A percentile compares a stretch with the other conserved stretches of the same genome.
Evolutionary conservation across 2,113 vertebrate species (phyloP).

Genomic region (Poicephalus gulielmi): DNA sequence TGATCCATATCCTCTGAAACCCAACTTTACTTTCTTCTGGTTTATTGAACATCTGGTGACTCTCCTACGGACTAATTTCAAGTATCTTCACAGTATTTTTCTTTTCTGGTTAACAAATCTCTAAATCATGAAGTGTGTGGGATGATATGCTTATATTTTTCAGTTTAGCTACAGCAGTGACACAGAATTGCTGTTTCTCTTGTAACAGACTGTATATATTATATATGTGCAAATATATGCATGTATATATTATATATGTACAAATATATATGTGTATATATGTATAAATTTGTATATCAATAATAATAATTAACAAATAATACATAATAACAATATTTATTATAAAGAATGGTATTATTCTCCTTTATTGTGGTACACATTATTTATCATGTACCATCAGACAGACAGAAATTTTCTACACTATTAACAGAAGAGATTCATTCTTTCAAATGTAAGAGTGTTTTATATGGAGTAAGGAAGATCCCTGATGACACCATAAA

Average conservation of each 20-base stretch:
- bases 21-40: background rate
- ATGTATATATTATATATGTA: too few species aligned
- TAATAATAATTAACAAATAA: too few species aligned
- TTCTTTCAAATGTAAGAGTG: background rate
- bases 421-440: background rate
- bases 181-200: background rate
- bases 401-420: background rate
- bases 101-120: background rate
- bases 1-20: background rate
- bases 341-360: background rate
- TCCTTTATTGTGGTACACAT: background rate
- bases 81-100: background rate
- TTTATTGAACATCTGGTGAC: background rate
- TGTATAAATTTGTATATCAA: too few species aligned
- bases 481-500: background rate
- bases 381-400: background rate
- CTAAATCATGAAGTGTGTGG: background rate
- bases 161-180: background rate
- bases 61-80: background rate
- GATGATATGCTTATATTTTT: background rate
- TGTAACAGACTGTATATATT: background rate
- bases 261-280: too few species aligned
- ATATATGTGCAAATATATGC: too few species aligned
- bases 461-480: background rate
- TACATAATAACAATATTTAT: too few species aligned